A percentile compares a stretch with the other conserved stretches of the same genome.
These are phyloP conservation scores for Blera fallax DNA, from an alignment of 2,888 invertebrate species.

Conservation along the genomic window DNA sequence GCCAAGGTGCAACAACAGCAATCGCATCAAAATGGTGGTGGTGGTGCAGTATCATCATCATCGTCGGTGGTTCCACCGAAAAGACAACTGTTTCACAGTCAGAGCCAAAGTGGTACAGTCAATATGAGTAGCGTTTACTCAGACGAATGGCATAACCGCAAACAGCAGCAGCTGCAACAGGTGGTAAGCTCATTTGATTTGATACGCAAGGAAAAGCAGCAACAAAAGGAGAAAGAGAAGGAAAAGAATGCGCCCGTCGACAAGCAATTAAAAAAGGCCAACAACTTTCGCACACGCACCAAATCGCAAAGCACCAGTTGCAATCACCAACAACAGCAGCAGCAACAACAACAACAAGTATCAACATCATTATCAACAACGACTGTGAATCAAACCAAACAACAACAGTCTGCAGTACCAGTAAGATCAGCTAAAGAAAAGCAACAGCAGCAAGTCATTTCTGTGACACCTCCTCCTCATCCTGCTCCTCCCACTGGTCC, in stretches of 20 bases:
- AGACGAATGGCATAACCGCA: constrained; percentile 61
- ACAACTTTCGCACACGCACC: constrained; percentile 63
- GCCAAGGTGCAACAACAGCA: constrained; percentile 56
- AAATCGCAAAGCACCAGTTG: constrained; percentile 61
- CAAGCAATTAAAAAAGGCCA: constrained; percentile 60
- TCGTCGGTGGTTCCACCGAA: constrained; percentile 74
- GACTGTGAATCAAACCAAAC: constrained; percentile 50
- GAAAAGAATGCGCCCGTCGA: constrained; percentile 52
- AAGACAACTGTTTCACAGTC: constrained; percentile 80
- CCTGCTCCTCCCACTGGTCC: constrained; percentile 63
- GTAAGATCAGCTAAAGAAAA: constrained; percentile 53
- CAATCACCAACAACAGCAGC: constrained; percentile 67
- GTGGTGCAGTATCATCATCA: not conserved
- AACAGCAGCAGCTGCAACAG: constrained; percentile 38
- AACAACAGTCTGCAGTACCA: constrained; percentile 58
- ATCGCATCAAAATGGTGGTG: constrained; percentile 73
- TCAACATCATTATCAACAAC: constrained; percentile 17
- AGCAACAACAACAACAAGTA: constrained; percentile 73
- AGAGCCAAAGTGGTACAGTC: constrained; percentile 78
- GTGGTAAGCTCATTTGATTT: constrained; percentile 79
- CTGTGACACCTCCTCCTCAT: constrained; percentile 49
- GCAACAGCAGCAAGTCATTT: constrained; percentile 36
- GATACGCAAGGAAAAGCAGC: constrained; percentile 79
- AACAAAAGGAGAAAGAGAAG: constrained; percentile 68
- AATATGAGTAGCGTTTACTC: constrained; percentile 65